phyloP scores from a whole-genome alignment of 2,113 vertebrate genomes.

The Meleagris gallopavo region DNA sequence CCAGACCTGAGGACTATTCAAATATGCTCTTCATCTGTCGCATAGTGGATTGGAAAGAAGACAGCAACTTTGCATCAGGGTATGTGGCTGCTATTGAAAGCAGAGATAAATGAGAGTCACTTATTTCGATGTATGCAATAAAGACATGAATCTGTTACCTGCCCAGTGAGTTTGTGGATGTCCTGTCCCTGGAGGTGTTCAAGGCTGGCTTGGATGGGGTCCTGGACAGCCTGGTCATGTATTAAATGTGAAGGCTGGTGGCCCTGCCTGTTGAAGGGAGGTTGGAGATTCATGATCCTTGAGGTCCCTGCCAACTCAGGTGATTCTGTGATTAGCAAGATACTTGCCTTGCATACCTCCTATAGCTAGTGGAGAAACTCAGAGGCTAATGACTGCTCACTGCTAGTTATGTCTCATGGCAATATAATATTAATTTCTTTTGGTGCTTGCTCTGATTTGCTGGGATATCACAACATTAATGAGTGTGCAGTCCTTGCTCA shows the following conservation, averaged over 20 bases:
- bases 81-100: conserved; percentile 62
- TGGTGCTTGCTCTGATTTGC: not conserved
- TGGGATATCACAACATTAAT: not conserved
- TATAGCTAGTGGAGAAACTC: not conserved
- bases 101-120: not conserved
- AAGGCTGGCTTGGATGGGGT: too few species aligned
- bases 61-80: conserved; percentile 94
- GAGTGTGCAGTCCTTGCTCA: not conserved
- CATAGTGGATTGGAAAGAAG: conserved; percentile 89
- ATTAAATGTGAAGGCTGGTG: too few species aligned
- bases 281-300: too few species aligned
- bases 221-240: too few species aligned
- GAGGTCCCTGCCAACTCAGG: too few species aligned
- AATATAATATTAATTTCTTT: not conserved
- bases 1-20: conserved; percentile 84
- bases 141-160: not conserved
- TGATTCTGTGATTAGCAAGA: not conserved
- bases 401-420: not conserved
- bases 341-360: not conserved
- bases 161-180: too few species aligned
- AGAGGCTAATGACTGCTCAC: not conserved
- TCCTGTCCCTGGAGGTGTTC: too few species aligned
- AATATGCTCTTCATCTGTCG: conserved; percentile 91
- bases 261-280: too few species aligned
- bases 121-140: not conserved